Base-by-base conservation (phyloP, 2,113 vertebrate species). In the Caranx ignobilis region DNA sequence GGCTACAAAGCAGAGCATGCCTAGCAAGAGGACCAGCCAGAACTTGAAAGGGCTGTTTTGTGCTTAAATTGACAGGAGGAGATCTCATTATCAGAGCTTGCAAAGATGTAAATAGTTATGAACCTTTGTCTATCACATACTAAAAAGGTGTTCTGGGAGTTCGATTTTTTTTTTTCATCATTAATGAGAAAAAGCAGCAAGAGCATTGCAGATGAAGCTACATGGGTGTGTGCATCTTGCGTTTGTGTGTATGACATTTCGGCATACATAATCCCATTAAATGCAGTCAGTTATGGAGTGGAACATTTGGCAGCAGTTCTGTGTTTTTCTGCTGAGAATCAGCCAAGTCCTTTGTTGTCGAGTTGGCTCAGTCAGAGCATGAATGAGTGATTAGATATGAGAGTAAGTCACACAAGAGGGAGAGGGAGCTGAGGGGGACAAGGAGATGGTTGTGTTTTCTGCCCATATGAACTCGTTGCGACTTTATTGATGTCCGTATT, bases 351-450 rank as follows among this genome's bases (percentile, higher is more conserved):
- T 87, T 89, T 92, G 89, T 89, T 80, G 75, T 77, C 47, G 50
- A 62, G 55, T 83, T 83, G 77, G 81, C 87, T 82, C 77, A 83
- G 78, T 56, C 71, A 32, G 81, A 61, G 83, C 50, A 59, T 81
- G 80, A 90, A 86, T 90, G 83, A 86, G 84, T 83, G 70, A 84
- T 86, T 87, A 72, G 70, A 90, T 87, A 80, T 85, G 88, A 86
- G 84, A 81, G 55, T 60, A 55, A 70, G 70, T 78, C 62, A 73
- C 75, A 71, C 55, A 48, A 69, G 63, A 79, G 69, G 50, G 34
- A 34, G 52, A 75, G 26, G 26, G 35, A 65, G 71, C 32, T 47
- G 72, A 75, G 60, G 47, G 70, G 70, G 64, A 68, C 63, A 12
- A 68, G 52, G 19, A 67, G 60, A 66, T 6, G 39, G 48, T 57